Conservation (phyloP, 1,140 invertebrate genomes). For the Rhagoletis zephyria region DNA sequence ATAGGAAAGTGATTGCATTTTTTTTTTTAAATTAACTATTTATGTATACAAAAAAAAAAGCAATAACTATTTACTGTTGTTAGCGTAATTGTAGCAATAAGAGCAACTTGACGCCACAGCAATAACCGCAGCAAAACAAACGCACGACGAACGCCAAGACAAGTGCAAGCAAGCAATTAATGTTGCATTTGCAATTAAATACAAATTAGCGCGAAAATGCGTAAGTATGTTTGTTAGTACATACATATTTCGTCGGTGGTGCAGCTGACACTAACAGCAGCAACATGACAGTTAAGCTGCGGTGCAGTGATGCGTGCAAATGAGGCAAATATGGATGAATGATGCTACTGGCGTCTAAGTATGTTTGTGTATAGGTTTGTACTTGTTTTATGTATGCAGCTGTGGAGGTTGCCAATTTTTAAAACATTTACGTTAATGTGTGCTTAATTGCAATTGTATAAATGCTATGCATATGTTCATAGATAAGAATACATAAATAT, state of each 20-base stretch:
- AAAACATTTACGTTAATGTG: neutral
- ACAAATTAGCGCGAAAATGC: conserved; percentile 6
- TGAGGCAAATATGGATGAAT: neutral
- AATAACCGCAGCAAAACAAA: neutral
- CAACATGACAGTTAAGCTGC: neutral
- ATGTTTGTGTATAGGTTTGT: neutral
- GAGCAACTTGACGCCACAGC: neutral
- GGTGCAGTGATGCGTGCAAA: neutral
- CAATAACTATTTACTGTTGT: too few species aligned
- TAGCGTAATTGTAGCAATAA: neutral
- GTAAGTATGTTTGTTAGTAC: neutral
- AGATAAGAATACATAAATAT: too few species aligned
- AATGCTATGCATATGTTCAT: neutral
- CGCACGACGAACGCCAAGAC: neutral
- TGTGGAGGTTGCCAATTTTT: neutral
- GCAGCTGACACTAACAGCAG: neutral
- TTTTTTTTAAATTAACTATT: too few species aligned
- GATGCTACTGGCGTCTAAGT: neutral
- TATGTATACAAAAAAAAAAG: too few species aligned
- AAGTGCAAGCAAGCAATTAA: conserved; percentile 15
- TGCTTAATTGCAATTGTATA: neutral
- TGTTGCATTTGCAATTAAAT: conserved; percentile 21
- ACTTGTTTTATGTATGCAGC: neutral
- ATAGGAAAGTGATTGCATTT: too few species aligned
- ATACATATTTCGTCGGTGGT: neutral